Evolutionary conservation across 2,888 invertebrate genomes (phyloP), one percentile per base, ranked within the genome.

Genomic region (Teinopalpus imperialis): DNA sequence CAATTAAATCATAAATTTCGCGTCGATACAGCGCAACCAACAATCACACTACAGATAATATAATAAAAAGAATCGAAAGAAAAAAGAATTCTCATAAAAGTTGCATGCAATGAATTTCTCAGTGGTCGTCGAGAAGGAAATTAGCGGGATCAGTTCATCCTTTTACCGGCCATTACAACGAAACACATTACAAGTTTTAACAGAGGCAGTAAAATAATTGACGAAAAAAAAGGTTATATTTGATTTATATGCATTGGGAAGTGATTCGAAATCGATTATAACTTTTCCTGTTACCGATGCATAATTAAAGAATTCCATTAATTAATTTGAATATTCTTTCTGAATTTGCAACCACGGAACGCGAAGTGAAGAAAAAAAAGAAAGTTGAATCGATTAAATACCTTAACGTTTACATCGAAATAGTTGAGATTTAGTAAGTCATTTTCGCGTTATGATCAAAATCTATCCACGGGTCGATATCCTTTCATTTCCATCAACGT

Each of bases 1-100:
- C 85, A 87, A 87, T 87, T 87, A 87, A 87, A 86, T 81, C 83
- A 85, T 87, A 87, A 86, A 87, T 86, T 81, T 77, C 71, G 68
- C 76, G 76, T 76, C 80, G 82, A 77, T 77, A 65, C 74, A 65
- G 69, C 73, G 74, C 74, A 86, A 82, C 86, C 82, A 75, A 86
- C 86, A 86, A 87, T 86, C 86, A 86, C 75, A 81, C 76, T 71
- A 72, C 76, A 77, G 78, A 85, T 81, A 82, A 82, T 80, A 76
- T 76, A 80, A 83, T 79, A 81, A 79, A 82, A 81, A 70, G 76
- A 79, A 78, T 74, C 72, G 73, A 70, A 63, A 56, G 56, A 63
- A 66, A 69, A 68, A 69, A 57, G 61, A 54, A 61, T 67, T 65
- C 62, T 63, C 66, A 60, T 74, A 74, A 69, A 66, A 72, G 69